phyloP scores from a whole-genome alignment of 2,888 invertebrate species.

The Melinopterus prodromus region DNA sequence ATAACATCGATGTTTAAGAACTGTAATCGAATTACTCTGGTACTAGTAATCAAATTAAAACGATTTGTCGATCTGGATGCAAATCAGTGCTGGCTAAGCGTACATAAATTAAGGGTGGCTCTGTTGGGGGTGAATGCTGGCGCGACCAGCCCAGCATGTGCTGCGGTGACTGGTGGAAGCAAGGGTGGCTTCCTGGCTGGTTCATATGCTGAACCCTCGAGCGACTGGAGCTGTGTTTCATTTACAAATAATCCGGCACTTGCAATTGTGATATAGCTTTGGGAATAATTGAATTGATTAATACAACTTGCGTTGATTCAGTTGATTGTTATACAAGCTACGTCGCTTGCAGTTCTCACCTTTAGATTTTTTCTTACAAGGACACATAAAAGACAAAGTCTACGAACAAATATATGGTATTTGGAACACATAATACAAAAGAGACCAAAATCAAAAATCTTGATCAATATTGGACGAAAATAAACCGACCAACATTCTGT shows the following conservation, averaged over 20 bases:
- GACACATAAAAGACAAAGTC: no score
- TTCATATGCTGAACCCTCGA: background rate
- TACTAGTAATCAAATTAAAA: slow-evolving; percentile 22
- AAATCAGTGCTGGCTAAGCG: slow-evolving; percentile 17
- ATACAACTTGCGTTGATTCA: no score
- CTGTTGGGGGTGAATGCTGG: background rate
- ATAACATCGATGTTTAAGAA: background rate
- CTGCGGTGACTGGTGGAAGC: slow-evolving; percentile 16
- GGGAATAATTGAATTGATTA: no score
- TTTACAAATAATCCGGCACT: slow-evolving; percentile 27
- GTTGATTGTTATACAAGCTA: no score
- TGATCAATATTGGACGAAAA: no score
- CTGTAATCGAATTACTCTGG: background rate
- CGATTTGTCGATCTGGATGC: slow-evolving; percentile 23
- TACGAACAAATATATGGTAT: no score
- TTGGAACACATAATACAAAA: no score
- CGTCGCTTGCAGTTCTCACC: no score
- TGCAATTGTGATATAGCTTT: no score
- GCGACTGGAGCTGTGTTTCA: background rate
- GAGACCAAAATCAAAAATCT: no score
- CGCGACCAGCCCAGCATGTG: background rate
- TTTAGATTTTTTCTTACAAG: no score
- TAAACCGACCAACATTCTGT: no score
- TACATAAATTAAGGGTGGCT: slow-evolving; percentile 9
- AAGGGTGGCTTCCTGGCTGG: slow-evolving; percentile 13